Base-by-base conservation (phyloP, 2,797 vertebrate species). In the Falco peregrinus region DNA sequence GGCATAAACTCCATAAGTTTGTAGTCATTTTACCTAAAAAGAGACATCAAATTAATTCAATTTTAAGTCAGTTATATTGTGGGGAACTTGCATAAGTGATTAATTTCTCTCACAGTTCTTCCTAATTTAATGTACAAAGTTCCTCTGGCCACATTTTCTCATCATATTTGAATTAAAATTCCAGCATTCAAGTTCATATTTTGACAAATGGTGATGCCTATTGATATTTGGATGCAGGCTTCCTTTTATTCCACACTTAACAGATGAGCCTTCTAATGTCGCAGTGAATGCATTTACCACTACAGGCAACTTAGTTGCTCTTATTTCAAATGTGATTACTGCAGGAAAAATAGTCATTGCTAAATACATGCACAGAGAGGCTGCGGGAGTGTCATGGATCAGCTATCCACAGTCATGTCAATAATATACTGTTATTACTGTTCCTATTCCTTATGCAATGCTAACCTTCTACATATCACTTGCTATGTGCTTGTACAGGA, bases 231-330 rank as follows among this genome's bases (percentile, higher is more conserved):
- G 45, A 41, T 60, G 81, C 71, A 71, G 74, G 14, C 45, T 93
- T 53, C 35, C 53, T 68, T 37, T 33, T 51, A 67, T 45, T 60
- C 28, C 87, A 51, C 43, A 4, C 68, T 64, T n/a, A 5, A 4
- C 17, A 70, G 37, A 50, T 5, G 5, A 41, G 37, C 51, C 81
- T 87, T 45, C 8, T 39, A 57, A 43, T 91, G 93, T 90, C 47
- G 47, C 90, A 96, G 92, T 80, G 81, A 69, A 65, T 53, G 89
- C 57, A 16, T 59, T 92, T 84, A 15, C 71, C 84, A 81, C 65
- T 19, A 81, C 69, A 48, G 57, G 73, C 79, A 91, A 91, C 91
- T 95, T 84, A 84, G 54, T 88, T 90, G 35, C 67, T 88, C 68
- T 43, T 59, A 16, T 88, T 76, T 93, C 61, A 81, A 31, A 60